Evolutionary conservation across 2,113 vertebrate genomes (phyloP).

Genomic region (Protomyctophum bolini): DNA sequence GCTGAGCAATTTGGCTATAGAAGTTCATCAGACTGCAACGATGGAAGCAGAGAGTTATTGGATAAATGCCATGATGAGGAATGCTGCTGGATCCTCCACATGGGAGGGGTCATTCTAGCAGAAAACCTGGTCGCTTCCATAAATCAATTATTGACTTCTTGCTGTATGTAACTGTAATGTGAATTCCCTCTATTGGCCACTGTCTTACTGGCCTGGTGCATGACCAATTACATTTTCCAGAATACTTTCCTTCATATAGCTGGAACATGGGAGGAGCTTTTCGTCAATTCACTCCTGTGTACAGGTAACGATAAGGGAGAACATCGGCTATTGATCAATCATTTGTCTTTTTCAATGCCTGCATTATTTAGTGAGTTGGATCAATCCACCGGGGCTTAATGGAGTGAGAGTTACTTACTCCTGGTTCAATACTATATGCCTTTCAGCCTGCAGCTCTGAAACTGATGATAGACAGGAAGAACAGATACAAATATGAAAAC

Average conservation of each 20-base stretch:
- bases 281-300: conserved; percentile 31
- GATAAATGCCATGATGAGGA: conserved; percentile 28
- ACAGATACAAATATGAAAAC: conserved; percentile 28
- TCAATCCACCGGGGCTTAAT: conserved; percentile 71
- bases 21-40: conserved; percentile 37
- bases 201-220: neutral
- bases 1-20: conserved; percentile 37
- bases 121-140: neutral
- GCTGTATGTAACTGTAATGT: neutral
- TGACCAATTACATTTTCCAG: conserved; percentile 23
- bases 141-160: conserved; percentile 13
- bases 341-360: conserved; percentile 64
- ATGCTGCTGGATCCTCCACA: conserved; percentile 13
- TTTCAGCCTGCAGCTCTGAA: conserved; percentile 40
- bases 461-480: conserved; percentile 25
- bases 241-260: neutral
- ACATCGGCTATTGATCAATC: conserved; percentile 60
- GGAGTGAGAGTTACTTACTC: conserved; percentile 71
- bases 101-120: neutral
- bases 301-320: conserved; percentile 40
- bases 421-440: conserved; percentile 55
- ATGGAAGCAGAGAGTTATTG: conserved; percentile 25
- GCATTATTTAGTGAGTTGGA: conserved; percentile 70
- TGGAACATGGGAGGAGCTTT: conserved; percentile 32
- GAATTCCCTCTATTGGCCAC: neutral